Evolutionary conservation across 2,797 vertebrate genomes (phyloP).

Genomic region (Mormyrus proboscirostris): DNA sequence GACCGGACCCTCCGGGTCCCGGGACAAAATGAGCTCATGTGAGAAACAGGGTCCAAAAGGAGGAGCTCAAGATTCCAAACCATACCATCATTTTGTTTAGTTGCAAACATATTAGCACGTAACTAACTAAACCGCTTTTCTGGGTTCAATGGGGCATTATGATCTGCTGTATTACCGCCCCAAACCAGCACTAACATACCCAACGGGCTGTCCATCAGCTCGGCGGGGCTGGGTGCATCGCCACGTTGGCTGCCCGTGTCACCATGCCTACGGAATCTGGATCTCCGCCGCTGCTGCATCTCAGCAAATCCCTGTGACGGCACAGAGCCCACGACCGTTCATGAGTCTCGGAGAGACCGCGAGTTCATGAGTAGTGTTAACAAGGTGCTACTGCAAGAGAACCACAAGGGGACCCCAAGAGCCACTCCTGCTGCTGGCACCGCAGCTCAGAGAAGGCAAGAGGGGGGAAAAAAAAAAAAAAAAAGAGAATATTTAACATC

Average conservation of each 20-base stretch:
- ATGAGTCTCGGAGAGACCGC: background rate
- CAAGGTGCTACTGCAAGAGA: background rate
- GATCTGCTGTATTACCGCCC: background rate
- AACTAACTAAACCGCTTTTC: background rate
- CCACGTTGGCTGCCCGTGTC: constrained; percentile 73
- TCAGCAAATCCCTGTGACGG: constrained; percentile 91
- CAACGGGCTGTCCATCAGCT: constrained; percentile 73
- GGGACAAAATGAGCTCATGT: background rate
- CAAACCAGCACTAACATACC: constrained; percentile 53
- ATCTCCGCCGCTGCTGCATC: constrained; percentile 96
- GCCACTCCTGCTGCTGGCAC: background rate
- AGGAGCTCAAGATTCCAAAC: background rate
- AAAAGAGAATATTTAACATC: background rate
- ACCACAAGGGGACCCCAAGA: constrained; percentile 1
- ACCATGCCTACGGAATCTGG: constrained; percentile 81
- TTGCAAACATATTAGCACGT: background rate
- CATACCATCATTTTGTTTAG: background rate
- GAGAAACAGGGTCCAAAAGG: background rate
- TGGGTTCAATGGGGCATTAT: background rate
- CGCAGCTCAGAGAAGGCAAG: background rate
- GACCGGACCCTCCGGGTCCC: background rate
- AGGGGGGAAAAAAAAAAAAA: background rate
- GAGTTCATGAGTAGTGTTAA: background rate
- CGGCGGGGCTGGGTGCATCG: constrained; percentile 78
- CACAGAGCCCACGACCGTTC: background rate